Conservation (phyloP, 2,797 vertebrate species). For the Paramormyrops hopkinsi region DNA sequence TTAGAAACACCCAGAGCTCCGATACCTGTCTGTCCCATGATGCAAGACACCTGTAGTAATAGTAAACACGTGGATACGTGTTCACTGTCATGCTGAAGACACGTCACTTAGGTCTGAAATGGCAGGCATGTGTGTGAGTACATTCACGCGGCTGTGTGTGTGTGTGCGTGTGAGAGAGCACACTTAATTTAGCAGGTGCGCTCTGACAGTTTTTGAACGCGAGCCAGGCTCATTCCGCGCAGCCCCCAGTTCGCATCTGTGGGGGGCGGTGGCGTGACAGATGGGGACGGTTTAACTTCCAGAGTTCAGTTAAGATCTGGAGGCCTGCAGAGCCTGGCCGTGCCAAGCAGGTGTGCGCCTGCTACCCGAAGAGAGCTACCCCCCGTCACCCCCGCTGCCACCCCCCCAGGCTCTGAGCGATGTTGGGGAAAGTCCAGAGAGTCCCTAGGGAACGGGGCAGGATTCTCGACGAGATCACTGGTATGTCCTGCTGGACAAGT, state of each 20-base stretch:
- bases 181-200: slow-evolving; percentile 73
- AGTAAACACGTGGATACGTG: too few species aligned
- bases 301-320: slow-evolving; percentile 71
- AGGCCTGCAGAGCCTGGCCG: slow-evolving; percentile 58
- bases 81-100: not conserved
- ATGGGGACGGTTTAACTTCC: slow-evolving; percentile 77
- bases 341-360: slow-evolving; percentile 67
- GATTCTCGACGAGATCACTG: not conserved
- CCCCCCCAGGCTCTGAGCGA: slow-evolving; percentile 26
- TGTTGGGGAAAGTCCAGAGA: slow-evolving; percentile 22
- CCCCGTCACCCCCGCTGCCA: slow-evolving; percentile 27
- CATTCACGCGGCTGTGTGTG: not conserved
- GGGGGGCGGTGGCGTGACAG: slow-evolving; percentile 60
- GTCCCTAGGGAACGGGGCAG: not conserved
- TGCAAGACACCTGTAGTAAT: not conserved
- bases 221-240: slow-evolving; percentile 62
- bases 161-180: slow-evolving; percentile 39
- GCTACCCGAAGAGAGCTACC: slow-evolving; percentile 50
- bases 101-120: not conserved
- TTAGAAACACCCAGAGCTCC: not conserved
- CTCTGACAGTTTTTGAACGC: slow-evolving; percentile 69
- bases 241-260: slow-evolving; percentile 62
- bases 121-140: not conserved
- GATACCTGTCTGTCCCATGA: not conserved
- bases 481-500: not conserved